Base-by-base conservation (phyloP, 2,888 invertebrate genomes). In the Thereva unica region DNA sequence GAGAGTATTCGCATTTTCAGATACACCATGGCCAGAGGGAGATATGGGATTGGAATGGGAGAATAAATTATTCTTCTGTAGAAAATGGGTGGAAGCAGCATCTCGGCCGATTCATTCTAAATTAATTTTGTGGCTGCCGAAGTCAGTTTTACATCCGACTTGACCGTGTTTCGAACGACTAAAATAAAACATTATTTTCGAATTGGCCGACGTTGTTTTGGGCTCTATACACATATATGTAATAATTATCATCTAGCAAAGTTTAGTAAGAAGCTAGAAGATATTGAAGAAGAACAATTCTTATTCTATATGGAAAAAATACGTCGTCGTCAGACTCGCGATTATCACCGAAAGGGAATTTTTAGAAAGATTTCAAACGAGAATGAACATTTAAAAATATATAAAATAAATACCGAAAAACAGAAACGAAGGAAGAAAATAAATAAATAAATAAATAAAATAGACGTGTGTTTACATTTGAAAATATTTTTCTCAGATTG, bases 101-200 rank as follows among this genome's bases (percentile, higher is more conserved):
- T 9, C 34, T 41, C 61, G 61, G 10, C 41, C 61, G 50, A 61
- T 50, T 61, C 61, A 61, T 50, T 50, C 41, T n/a, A 50, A 61
- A 61, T 61, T 61, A 61, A 61, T 61, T n/a, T 61, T 45, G 35
- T 35, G 34, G 49, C 61, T 50, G 37, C 49, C 61, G 50, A 50
- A 61, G 9, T 50, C 61, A 61, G 50, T 61, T 61, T 49, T 50
- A 50, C 34, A 61, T 6, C 57, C 57, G 57, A 59, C 57, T 47
- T 59, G 57, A 50, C 50, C 61, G 61, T 61, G 61, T 61, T 61
- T 50, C 49, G 61, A 50, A 50, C 61, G 61, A 50, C 49, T 2
- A 49, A 61, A 61, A 61, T 53, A 53, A 38, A 53, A 8, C 23
- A 23, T 23, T 23, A 23, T 38, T 53, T 53, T 53, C 53, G 53